Evolutionary conservation across 2,888 invertebrate genomes (phyloP).

Genomic region (Euplagia quadripunctaria): DNA sequence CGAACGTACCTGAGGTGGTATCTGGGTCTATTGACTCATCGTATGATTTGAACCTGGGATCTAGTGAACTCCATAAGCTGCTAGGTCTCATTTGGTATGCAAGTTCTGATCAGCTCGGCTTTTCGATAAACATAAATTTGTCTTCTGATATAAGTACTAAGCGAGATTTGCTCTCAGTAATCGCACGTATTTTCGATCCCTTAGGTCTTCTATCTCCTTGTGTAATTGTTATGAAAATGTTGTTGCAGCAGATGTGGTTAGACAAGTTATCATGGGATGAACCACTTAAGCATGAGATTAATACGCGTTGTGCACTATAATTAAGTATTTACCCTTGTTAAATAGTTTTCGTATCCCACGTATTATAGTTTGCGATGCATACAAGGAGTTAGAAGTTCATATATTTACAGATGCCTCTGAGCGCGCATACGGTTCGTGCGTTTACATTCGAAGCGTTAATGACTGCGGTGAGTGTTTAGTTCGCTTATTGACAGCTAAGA

Average conservation of each 20-base stretch:
- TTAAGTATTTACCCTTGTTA: slow-evolving; percentile 21
- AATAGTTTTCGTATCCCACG: slow-evolving; percentile 42
- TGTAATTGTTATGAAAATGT: neutral
- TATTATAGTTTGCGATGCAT: slow-evolving; percentile 31
- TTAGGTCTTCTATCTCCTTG: neutral
- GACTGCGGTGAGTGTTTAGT: slow-evolving; percentile 20
- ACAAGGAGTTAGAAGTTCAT: too few species aligned
- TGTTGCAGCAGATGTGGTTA: slow-evolving; percentile 44
- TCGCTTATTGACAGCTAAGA: slow-evolving; percentile 35
- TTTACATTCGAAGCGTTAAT: slow-evolving; percentile 43
- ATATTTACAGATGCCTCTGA: slow-evolving; percentile 42
- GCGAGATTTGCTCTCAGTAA: neutral
- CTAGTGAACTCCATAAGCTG: neutral
- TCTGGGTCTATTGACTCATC: neutral
- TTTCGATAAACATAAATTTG: neutral
- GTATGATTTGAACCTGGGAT: neutral
- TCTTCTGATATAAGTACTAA: neutral
- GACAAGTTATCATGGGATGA: slow-evolving; percentile 44
- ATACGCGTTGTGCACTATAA: neutral
- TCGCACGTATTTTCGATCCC: neutral
- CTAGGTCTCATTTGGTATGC: neutral
- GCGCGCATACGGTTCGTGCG: slow-evolving; percentile 50
- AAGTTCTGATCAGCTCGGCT: neutral
- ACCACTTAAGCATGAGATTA: neutral
- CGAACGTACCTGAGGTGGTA: neutral